A percentile compares a stretch with the other conserved stretches of the same genome.
Conservation (phyloP, 1,140 invertebrate genomes). For the Papilio dardanus region DNA sequence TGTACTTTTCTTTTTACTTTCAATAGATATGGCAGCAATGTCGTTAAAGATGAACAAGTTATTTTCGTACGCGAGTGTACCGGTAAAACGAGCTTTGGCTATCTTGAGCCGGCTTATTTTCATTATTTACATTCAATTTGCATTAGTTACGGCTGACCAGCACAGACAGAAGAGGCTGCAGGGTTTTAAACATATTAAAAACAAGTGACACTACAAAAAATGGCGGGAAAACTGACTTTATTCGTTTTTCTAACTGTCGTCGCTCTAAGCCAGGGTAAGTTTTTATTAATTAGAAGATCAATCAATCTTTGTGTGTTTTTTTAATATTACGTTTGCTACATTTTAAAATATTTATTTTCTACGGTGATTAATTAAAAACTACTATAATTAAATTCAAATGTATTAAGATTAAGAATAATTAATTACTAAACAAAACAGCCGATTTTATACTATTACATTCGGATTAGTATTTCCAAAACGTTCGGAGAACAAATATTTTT, state of each 20-base stretch:
- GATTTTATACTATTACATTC: too few species aligned
- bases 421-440: too few species aligned
- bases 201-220: constrained; percentile 43
- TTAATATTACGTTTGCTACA: too few species aligned
- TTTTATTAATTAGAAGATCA: constrained; percentile 20
- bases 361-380: too few species aligned
- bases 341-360: too few species aligned
- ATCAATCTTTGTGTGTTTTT: neutral
- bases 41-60: neutral
- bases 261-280: constrained; percentile 62
- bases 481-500: too few species aligned
- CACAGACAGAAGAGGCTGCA: constrained; percentile 37
- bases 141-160: constrained; percentile 48
- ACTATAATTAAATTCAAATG: too few species aligned
- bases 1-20: neutral
- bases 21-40: neutral
- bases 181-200: neutral
- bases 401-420: too few species aligned
- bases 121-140: constrained; percentile 63
- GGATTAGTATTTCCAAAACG: too few species aligned
- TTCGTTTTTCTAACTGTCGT: constrained; percentile 58
- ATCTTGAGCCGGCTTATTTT: constrained; percentile 54
- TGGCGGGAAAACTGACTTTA: constrained; percentile 57
- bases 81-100: constrained; percentile 57
- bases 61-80: constrained; percentile 50